These are phyloP conservation scores for Hemibagrus guttatus DNA, from an alignment of 2,797 vertebrate genomes.

Conservation along the genomic window DNA sequence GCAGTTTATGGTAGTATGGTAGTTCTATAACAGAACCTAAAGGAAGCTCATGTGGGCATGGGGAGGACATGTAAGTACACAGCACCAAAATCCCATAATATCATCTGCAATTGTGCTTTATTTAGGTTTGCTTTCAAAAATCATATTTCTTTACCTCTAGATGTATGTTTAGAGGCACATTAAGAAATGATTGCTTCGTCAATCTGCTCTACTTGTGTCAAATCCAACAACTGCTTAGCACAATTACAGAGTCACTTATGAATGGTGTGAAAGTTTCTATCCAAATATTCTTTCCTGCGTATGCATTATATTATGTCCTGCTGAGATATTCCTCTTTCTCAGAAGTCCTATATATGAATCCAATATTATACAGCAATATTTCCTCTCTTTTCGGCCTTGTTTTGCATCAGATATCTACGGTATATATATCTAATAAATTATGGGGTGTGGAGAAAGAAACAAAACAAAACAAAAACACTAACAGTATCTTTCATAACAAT, in stretches of 20 bases:
- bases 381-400: background rate
- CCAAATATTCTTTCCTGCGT: slow-evolving; percentile 7
- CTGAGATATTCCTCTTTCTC: background rate
- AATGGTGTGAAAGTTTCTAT: slow-evolving; percentile 36
- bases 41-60: background rate
- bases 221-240: slow-evolving; percentile 48
- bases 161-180: slow-evolving; percentile 41
- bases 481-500: too few species aligned
- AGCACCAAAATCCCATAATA: background rate
- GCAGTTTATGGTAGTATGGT: too few species aligned
- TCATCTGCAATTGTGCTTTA: background rate
- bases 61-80: background rate
- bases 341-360: background rate
- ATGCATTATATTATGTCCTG: slow-evolving; percentile 34
- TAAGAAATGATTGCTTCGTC: slow-evolving; percentile 45
- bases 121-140: slow-evolving; percentile 30
- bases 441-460: background rate
- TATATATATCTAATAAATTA: background rate
- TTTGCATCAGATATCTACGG: background rate
- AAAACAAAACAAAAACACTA: too few species aligned
- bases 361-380: background rate
- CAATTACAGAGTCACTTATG: slow-evolving; percentile 45
- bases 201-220: slow-evolving; percentile 40
- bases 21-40: background rate
- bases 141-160: slow-evolving; percentile 42